Percentiles rank a stretch among this genome's conserved stretches.
phyloP scores from a whole-genome alignment of 1,140 invertebrate species.

The Aphelinus atriplicis region DNA sequence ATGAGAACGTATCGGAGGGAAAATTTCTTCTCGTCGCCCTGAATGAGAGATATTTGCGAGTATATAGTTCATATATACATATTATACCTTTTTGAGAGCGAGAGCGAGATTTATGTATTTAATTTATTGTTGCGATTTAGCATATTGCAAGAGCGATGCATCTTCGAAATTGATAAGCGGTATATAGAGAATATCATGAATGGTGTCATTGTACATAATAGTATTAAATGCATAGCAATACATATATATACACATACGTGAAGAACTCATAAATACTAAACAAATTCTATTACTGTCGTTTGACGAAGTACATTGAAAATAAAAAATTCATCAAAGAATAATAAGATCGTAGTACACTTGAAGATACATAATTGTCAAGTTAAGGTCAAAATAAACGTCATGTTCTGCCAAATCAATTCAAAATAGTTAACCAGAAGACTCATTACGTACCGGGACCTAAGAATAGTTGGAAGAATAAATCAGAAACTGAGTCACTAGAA shows the following conservation, averaged over 20 bases:
- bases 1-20: conserved; percentile 13
- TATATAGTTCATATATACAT: conserved; percentile 1
- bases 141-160: conserved; percentile 38
- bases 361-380: conserved; percentile 1
- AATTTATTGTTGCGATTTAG: conserved; percentile 58
- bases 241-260: conserved; percentile 21
- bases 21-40: conserved; percentile 11
- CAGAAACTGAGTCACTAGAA: not conserved
- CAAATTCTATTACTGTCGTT: conserved; percentile 51
- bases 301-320: conserved; percentile 45
- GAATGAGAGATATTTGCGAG: conserved; percentile 33
- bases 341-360: conserved; percentile 19
- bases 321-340: conserved; percentile 22
- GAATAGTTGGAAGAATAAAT: conserved; percentile 1
- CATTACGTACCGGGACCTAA: conserved; percentile 42
- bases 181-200: conserved; percentile 38
- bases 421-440: conserved; percentile 29
- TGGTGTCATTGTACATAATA: conserved; percentile 66
- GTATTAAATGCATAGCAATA: conserved; percentile 56
- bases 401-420: conserved; percentile 36
- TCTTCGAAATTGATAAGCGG: conserved; percentile 29
- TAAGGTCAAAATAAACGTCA: conserved; percentile 10
- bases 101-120: conserved; percentile 49
- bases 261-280: conserved; percentile 23
- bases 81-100: conserved; percentile 11